Evolutionary conservation across 92 coral and sea anemone genomes (phyloP).

Genomic region (Plumapathes pennacea): DNA sequence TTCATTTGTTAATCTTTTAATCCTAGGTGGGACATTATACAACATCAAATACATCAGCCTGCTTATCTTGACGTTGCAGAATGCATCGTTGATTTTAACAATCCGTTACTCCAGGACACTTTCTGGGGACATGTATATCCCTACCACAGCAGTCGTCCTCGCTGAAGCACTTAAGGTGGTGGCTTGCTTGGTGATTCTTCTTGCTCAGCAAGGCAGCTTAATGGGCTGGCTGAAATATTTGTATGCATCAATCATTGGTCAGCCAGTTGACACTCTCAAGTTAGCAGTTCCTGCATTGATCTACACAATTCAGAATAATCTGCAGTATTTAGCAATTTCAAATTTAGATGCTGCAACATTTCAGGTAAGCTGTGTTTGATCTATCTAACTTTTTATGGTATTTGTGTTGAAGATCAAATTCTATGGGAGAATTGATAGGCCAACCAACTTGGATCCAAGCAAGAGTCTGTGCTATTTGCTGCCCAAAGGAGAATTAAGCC

Average conservation of each 20-base stretch:
- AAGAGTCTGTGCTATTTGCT: too few relatives aligned
- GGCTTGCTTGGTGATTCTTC: constrained; percentile 65
- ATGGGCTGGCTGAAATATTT: constrained; percentile 54
- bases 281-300: constrained; percentile 89
- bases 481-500: too few relatives aligned
- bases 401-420: too few relatives aligned
- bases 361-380: constrained; percentile 59
- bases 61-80: constrained; percentile 75
- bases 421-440: too few relatives aligned
- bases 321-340: constrained; percentile 95
- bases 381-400: neutral
- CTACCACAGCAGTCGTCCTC: constrained; percentile 90
- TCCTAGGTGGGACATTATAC: too few relatives aligned
- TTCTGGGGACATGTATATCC: constrained; percentile 90
- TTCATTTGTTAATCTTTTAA: too few relatives aligned
- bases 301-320: constrained; percentile 89
- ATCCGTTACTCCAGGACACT: constrained; percentile 94
- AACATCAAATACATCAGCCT: constrained; percentile 83
- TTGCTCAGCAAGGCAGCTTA: constrained; percentile 50
- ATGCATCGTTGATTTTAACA: constrained; percentile 86
- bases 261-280: constrained; percentile 87
- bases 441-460: too few relatives aligned
- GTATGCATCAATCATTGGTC: constrained; percentile 66
- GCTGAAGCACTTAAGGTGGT: constrained; percentile 82
- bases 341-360: constrained; percentile 98